A percentile compares a stretch with the other conserved stretches of the same genome.
Conservation (phyloP, 2,888 invertebrate genomes). For the Agrochola lota region DNA sequence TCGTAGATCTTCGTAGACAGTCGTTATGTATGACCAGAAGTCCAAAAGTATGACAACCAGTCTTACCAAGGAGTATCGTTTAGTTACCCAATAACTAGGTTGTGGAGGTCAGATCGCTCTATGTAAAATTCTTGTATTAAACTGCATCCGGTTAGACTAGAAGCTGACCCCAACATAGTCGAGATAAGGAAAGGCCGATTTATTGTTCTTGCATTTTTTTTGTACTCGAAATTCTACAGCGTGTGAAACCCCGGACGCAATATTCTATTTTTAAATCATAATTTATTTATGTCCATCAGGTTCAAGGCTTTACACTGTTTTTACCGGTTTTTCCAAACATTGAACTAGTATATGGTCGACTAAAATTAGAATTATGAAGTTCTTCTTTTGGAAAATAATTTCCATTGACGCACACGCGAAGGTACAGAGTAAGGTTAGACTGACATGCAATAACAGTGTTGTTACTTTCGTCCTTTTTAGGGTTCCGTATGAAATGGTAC, state of each 20-base stretch:
- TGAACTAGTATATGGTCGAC: background rate
- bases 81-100: no score
- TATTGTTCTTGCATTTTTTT: background rate
- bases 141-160: no score
- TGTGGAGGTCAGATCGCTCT: no score
- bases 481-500: background rate
- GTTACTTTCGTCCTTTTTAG: background rate
- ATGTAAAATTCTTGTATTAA: no score
- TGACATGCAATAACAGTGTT: no score
- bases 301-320: background rate
- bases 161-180: no score
- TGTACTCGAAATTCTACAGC: background rate
- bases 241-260: background rate
- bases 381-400: background rate
- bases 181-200: no score
- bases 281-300: background rate
- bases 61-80: no score
- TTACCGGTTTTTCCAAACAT: slow-evolving; percentile 2
- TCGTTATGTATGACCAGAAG: no score
- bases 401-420: background rate
- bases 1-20: no score
- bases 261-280: background rate
- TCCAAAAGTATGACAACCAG: no score
- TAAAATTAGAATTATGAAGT: background rate
- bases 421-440: background rate